Base-by-base conservation (phyloP, 1,140 invertebrate species). In the Antheraea pernyi region DNA sequence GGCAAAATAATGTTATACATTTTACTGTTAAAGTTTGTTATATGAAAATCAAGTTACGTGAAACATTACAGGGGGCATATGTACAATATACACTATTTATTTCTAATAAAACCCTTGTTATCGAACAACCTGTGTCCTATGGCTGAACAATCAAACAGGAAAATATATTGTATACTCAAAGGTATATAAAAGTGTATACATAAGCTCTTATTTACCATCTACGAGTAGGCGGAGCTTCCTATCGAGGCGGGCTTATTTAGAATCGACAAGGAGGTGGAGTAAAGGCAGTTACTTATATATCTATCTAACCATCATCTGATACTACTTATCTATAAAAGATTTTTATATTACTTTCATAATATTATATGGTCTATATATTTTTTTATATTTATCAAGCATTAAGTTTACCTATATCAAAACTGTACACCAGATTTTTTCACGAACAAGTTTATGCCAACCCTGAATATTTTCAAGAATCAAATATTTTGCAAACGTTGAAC, bases 161-260 rank as follows among this genome's bases (percentile, higher is more conserved):
- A 71, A 69, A 71, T 69, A 46, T 71, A 59, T 53, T 72, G 64
- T 69, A 67, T 75, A 72, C 70, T 61, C 16, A 59, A 11, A 42
- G 67, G 62, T 77, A 77, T 73, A 79, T 79, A 77, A 73, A 73
- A 83, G 65, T 79, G 76, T 78, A 80, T 89, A 88, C 73, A 84
- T 88, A 84, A 84, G 73, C 73, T 88, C 77, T 84, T 88, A 89
- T 90, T 83, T 91, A 89, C 79, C 77, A 80, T 84, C 70, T 77
- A 76, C 75, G 71, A 79, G 88, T 85, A 91, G 89, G 89, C 88
- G 89, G 85, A 80, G 89, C 88, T 74, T 83, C 78, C 75, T 80
- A 83, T 82, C 75, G 82, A 91, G 89, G 88, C 88, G 88, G 89
- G 84, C 81, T 88, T 91, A 86, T 90, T 88, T 88, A 80, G 76